phyloP scores from a whole-genome alignment of 2,113 vertebrate species.

The Hiodon tergisus region DNA sequence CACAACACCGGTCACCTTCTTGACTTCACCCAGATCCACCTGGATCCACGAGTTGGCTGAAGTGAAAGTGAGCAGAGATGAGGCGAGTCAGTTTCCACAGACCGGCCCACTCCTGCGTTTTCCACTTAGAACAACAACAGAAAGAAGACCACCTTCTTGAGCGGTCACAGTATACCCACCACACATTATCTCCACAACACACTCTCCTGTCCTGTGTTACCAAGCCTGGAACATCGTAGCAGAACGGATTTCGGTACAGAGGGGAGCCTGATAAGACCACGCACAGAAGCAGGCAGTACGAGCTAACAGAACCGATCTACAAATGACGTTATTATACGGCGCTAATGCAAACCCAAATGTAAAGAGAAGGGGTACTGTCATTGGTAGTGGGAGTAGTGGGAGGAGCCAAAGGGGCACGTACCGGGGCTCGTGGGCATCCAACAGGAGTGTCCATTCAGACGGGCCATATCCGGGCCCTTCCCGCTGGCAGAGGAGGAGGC shows the following conservation, averaged over 20 bases:
- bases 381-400: not conserved
- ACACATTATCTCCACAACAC: not conserved
- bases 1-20: constrained; percentile 63
- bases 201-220: not conserved
- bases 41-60: constrained; percentile 64
- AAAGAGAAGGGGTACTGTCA: not conserved
- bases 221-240: no score
- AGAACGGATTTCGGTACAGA: no score
- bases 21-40: constrained; percentile 49
- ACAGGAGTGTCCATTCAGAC: constrained; percentile 59
- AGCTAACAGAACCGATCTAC: no score
- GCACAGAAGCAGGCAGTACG: no score
- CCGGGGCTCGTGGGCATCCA: constrained; percentile 56
- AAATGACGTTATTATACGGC: no score
- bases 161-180: no score
- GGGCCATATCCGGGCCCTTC: constrained; percentile 40
- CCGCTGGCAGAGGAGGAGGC: constrained; percentile 53
- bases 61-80: not conserved
- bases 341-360: no score
- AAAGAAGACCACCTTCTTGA: no score
- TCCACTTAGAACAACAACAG: no score
- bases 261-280: no score
- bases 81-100: not conserved
- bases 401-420: constrained; percentile 11
- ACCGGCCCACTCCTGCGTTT: not conserved